Base-by-base conservation (phyloP, 2,797 vertebrate genomes). In the Ctenopoma kingsleyae region DNA sequence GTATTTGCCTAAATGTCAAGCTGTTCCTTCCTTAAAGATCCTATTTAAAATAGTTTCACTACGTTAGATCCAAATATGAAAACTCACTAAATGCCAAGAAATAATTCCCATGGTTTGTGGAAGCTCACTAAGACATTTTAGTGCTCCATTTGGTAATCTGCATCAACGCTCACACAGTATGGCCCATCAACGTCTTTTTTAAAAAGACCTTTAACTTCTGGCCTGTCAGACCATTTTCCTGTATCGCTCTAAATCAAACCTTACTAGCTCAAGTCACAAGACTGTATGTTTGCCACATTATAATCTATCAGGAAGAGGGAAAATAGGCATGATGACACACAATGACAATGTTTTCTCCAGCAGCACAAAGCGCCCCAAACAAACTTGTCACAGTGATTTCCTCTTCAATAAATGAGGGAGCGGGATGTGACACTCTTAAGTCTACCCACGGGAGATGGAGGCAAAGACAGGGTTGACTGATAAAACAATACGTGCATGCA, bases 301-400 rank as follows among this genome's bases (percentile, higher is more conserved):
- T 73, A 73, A 88, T 89, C 80, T 72, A 81, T 87, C 81, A 85
- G 68, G 55, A 48, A 53, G 44, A 66, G 46, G 13, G 57, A 49
- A 56, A 51, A 61, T 74, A 66, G 61, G 80, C 76, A 64, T n/a
- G 74, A 84, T 83, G 80, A 81, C 77, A 84, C 68, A 74, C 83
- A 85, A 82, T 83, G 85, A 87, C 84, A 85, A 74, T 80, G 83
- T 87, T 91, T 89, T 87, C 80, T 87, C 64, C 62, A 47, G 86
- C 66, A 80, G 74, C 86, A 88, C 84, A 86, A 81, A 83, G 67
- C 74, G 78, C 74, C 75, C 66, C 77, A 82, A 85, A 89, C 83
- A 89, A 88, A 87, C 76, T 87, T 85, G 86, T 89, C 87, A 87
- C 85, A 79, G 66, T 84, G 85, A 88, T 91, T 85, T 89, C 80